Evolutionary conservation across 2,797 vertebrate species (phyloP), one percentile per base, ranked within the genome.

Genomic region (Calcarius lapponicus): DNA sequence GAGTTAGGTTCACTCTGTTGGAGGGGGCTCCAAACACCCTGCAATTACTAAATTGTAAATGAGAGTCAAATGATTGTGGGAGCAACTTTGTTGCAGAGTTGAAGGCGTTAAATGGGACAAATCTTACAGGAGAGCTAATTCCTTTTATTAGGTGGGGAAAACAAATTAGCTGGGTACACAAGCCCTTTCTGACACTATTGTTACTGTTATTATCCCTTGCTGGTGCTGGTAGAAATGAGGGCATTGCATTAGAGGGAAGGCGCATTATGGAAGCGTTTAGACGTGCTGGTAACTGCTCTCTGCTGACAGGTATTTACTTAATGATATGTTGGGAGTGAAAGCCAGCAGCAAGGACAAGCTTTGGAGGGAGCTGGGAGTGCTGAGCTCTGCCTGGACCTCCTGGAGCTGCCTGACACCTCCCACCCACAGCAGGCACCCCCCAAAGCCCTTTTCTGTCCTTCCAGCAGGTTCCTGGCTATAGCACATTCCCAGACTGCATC

Each of bases 261-360:
- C 60, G 19, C 64, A 50, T 96, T 88, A 72, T 86, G 95, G 88
- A 86, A 71, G 88, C 82, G 88, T 88, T 95, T 67, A 80, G 83
- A 79, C 19, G 34, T 91, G 81, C 91, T 89, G 81, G 79, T 93
- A 93, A 95, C 83, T 95, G 90, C 94, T 93, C 93, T 95, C 95
- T 81, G 91, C 91, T 91, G 95, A 94, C 93, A 86, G 53, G 81
- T 85, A 88, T 93, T 94, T 93, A 81, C 75, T 83, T 92, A 96
- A 95, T 96, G 86, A 90, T 80, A 83, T 43, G 95, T 88, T 93
- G 85, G 85, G 66, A 86, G 80, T 38, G 48, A 71, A 75, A 93
- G 76, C 80, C 89, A 79, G 90, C 67, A 80, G 93, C 78, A 80
- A 95, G 70, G 89, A 62, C 60, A 29, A 86, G 65, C 47, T 22